Percentiles rank a stretch among this genome's conserved stretches.
These are phyloP conservation scores for Callinectes sapidus DNA, from an alignment of 2,888 invertebrate species.

Conservation along the genomic window DNA sequence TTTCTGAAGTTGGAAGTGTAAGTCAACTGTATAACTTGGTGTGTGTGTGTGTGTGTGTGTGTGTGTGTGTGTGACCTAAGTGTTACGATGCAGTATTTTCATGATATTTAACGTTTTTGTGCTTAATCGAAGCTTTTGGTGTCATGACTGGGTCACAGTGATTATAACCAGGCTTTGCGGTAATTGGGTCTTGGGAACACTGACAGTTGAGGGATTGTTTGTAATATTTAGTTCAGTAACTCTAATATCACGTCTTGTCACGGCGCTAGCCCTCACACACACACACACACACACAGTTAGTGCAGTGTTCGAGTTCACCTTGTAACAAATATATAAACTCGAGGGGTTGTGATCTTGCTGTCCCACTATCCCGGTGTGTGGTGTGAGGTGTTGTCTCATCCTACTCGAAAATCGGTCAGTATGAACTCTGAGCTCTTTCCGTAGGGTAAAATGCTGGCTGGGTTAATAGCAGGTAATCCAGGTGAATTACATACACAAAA, in stretches of 20 bases:
- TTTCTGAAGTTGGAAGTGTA: neutral
- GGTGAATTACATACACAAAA: too few relatives aligned
- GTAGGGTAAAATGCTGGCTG: too few relatives aligned
- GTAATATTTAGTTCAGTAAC: neutral
- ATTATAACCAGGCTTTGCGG: neutral
- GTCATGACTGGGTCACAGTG: neutral
- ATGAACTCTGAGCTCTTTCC: too few relatives aligned
- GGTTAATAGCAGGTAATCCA: too few relatives aligned
- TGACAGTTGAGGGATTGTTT: neutral
- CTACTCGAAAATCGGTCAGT: too few relatives aligned
- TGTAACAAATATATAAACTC: too few relatives aligned
- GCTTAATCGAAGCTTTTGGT: neutral
- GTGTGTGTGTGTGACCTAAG: neutral
- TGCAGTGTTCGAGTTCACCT: too few relatives aligned
- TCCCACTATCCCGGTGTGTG: too few relatives aligned
- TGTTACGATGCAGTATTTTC: neutral
- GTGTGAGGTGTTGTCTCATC: too few relatives aligned
- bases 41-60: neutral
- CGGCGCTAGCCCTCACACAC: neutral
- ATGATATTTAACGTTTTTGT: neutral
- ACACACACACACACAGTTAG: too few relatives aligned
- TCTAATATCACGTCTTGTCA: neutral
- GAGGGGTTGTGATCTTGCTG: too few relatives aligned
- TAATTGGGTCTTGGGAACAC: slow-evolving; percentile 2
- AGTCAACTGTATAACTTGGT: neutral